Conservation (phyloP, 1,140 invertebrate species). For the Drosophila nigrodunni region DNA sequence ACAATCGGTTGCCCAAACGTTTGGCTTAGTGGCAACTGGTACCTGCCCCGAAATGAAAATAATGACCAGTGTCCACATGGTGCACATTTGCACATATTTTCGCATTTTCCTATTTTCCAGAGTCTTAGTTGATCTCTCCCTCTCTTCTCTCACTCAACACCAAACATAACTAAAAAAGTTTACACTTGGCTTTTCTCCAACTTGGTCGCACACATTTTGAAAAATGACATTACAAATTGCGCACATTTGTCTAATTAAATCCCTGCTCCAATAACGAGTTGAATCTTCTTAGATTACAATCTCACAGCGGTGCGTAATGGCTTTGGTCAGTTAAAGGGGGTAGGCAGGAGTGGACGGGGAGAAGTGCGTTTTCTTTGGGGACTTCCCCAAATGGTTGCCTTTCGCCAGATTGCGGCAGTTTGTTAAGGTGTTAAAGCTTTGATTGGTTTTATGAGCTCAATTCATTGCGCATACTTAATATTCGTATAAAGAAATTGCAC, state of each 20-base stretch:
- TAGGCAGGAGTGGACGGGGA: no score
- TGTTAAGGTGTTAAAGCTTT: conserved; percentile 5
- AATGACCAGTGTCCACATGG: conserved; percentile 81
- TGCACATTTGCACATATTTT: conserved; percentile 82
- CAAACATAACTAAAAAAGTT: conserved; percentile 47
- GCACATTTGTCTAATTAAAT: conserved; percentile 84
- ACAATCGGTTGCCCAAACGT: conserved; percentile 56
- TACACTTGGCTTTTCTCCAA: conserved; percentile 68
- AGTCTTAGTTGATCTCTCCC: conserved; percentile 28
- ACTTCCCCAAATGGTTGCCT: background rate
- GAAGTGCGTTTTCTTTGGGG: background rate
- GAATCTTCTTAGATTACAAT: conserved; percentile 72
- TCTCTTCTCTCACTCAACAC: conserved; percentile 70
- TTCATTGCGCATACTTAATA: conserved; percentile 29
- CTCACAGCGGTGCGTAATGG: conserved; percentile 78
- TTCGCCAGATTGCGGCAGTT: background rate
- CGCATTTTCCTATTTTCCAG: conserved; percentile 57
- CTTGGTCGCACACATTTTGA: conserved; percentile 59
- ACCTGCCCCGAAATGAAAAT: conserved; percentile 65
- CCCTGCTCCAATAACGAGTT: conserved; percentile 79
- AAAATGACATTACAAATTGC: conserved; percentile 84
- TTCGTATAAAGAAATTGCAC: background rate
- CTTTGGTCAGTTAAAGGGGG: conserved; percentile 46
- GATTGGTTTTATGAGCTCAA: conserved; percentile 22
- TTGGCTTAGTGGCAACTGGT: conserved; percentile 47